Evolutionary conservation across 2,113 vertebrate species (phyloP), one percentile per base, ranked within the genome.

Genomic region (Hippocampus comes): DNA sequence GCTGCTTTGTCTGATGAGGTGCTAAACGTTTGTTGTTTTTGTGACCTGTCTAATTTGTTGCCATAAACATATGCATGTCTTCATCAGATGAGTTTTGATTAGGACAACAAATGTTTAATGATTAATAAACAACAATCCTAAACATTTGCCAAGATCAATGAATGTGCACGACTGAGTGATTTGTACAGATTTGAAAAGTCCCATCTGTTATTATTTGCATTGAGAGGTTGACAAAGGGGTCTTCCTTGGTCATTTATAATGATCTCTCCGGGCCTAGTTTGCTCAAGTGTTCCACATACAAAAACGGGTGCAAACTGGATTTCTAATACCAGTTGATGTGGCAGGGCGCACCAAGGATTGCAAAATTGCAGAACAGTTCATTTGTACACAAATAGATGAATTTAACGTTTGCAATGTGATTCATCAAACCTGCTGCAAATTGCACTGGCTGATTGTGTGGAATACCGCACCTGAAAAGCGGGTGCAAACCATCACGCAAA

Each of bases 21-120:
- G 85, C 80, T 88, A 89, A 89, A 83, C 83, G 88, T 88, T 87
- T 87, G 86, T 87, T 88, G 82, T 88, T 84, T 79, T 82, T 85
- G 34, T 73, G 77, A 73, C 86, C 87, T 78, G 79, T 85, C 80
- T 89, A 79, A 88, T 87, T 85, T 86, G 86, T 84, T 88, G 80
- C 83, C 75, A 73, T 74, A 88, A 61, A 88, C 85, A 89, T 79
- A 78, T 83, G 84, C 81, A 81, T 56, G 71, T 86, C 78, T 85
- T 83, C 82, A 86, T 73, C 80, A 63, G 74, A 75, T 78, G 84
- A 87, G 73, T 83, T 79, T 86, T 83, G 82, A 89, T 78, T 78
- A 74, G 77, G 77, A 71, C 70, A 1, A 18, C 17, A 67, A 74
- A 82, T 76, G 70, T 59, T 76, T 38, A 18, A 34, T 34, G 9